phyloP scores from a whole-genome alignment of 2,888 invertebrate species.

The Eupithecia dodoneata region DNA sequence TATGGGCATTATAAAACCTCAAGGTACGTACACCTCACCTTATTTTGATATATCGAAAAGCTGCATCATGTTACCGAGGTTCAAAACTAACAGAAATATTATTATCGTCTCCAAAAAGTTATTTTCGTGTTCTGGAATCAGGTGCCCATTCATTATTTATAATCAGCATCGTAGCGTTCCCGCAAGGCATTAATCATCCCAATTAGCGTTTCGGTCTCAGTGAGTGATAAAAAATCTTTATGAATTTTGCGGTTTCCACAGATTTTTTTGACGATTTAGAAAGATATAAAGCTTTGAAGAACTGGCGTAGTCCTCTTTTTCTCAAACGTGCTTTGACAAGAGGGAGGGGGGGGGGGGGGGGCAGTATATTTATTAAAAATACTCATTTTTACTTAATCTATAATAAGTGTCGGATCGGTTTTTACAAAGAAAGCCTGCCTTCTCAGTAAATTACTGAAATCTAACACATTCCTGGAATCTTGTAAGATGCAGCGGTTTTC shows the following conservation, averaged over 20 bases:
- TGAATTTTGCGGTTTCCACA: slow-evolving; percentile 3
- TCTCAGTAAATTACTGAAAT: too few relatives aligned
- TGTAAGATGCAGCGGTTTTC: background rate
- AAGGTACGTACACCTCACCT: too few relatives aligned
- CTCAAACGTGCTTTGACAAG: background rate
- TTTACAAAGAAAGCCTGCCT: too few relatives aligned
- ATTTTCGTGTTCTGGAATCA: background rate
- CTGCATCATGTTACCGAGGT: background rate
- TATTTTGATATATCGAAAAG: background rate
- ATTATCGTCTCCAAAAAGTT: background rate
- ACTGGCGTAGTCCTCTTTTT: background rate
- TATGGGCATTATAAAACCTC: too few relatives aligned
- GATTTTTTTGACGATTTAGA: slow-evolving; percentile 5
- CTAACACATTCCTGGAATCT: too few relatives aligned
- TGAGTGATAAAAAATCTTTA: slow-evolving; percentile 47
- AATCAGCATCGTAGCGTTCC: slow-evolving; percentile 62
- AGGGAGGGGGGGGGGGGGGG: too few relatives aligned
- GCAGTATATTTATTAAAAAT: too few relatives aligned
- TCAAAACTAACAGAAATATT: background rate
- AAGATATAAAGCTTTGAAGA: background rate
- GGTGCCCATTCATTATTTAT: slow-evolving; percentile 69
- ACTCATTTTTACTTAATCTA: background rate
- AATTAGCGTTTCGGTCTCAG: slow-evolving; percentile 57
- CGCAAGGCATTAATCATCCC: slow-evolving; percentile 67
- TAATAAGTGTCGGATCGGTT: too few relatives aligned